A percentile compares a stretch with the other conserved stretches of the same genome.
These are phyloP conservation scores for Drosophila ercepeae DNA, from an alignment of 1,140 invertebrate species.

Conservation along the genomic window DNA sequence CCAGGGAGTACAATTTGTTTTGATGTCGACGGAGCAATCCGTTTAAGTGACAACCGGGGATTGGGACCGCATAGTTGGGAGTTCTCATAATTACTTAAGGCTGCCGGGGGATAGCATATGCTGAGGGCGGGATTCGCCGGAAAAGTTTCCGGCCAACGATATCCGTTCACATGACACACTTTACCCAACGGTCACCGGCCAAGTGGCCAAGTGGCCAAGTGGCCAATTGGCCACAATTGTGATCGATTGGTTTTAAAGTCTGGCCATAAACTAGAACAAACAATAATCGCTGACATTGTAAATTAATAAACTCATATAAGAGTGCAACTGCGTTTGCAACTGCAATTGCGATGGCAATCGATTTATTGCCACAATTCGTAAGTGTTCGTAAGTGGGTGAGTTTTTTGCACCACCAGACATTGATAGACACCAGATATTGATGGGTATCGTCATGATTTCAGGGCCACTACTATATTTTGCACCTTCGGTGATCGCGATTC, in stretches of 20 bases:
- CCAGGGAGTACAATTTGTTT: constrained; percentile 75
- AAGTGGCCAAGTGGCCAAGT: constrained; percentile 4
- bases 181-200: constrained; percentile 9
- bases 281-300: constrained; percentile 72
- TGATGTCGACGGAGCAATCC: constrained; percentile 70
- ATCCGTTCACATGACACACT: constrained; percentile 35
- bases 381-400: constrained; percentile 42
- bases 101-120: constrained; percentile 33
- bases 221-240: constrained; percentile 21
- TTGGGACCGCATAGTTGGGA: constrained; percentile 3
- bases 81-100: constrained; percentile 54
- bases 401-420: constrained; percentile 9
- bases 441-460: constrained; percentile 50
- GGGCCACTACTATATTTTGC: constrained; percentile 28
- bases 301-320: constrained; percentile 69
- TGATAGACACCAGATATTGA: constrained; percentile 4
- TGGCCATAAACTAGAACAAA: constrained; percentile 69
- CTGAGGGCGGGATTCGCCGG: not conserved
- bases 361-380: constrained; percentile 59
- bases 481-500: constrained; percentile 24
- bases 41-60: constrained; percentile 55
- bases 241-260: constrained; percentile 79
- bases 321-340: constrained; percentile 45
- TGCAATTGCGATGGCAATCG: constrained; percentile 63
- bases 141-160: constrained; percentile 4